Conservation (phyloP, 2,888 invertebrate genomes). For the Synanthedon myopaeformis region DNA sequence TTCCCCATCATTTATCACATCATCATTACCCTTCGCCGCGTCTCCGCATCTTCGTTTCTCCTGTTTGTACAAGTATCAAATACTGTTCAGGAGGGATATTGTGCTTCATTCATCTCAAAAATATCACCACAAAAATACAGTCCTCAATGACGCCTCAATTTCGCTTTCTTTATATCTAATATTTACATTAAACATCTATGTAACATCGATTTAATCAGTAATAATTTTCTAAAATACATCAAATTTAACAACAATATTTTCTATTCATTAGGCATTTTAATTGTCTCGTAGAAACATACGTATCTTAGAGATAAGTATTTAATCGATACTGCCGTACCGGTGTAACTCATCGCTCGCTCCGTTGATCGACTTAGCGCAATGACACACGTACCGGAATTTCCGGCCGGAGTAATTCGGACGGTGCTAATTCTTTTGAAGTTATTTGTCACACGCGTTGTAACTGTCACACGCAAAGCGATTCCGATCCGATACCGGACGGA, state of each 20-base stretch:
- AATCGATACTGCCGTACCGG: slow-evolving; percentile 24
- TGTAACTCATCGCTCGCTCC: slow-evolving; percentile 5
- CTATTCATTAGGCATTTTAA: slow-evolving; percentile 55
- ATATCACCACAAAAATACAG: slow-evolving; percentile 70
- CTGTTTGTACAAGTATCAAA: background rate
- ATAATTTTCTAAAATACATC: slow-evolving; percentile 69
- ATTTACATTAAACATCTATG: slow-evolving; percentile 69
- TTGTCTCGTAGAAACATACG: slow-evolving; percentile 46
- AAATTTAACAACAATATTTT: slow-evolving; percentile 61
- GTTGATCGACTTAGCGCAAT: no score
- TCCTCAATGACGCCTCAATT: slow-evolving; percentile 61
- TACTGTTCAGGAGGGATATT: slow-evolving; percentile 58
- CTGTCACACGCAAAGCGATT: no score
- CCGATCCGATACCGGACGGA: no score
- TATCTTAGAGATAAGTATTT: slow-evolving; percentile 17
- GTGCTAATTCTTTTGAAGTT: no score
- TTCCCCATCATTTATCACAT: slow-evolving; percentile 56
- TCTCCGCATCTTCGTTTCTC: background rate
- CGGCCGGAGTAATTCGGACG: no score
- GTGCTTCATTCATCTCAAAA: slow-evolving; percentile 41
- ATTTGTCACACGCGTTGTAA: no score
- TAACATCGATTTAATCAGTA: slow-evolving; percentile 70
- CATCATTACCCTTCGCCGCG: slow-evolving; percentile 29
- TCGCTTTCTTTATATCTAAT: slow-evolving; percentile 45
- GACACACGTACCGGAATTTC: no score